phyloP scores from a whole-genome alignment of 1,140 invertebrate genomes.

The Oppia nitens region DNA sequence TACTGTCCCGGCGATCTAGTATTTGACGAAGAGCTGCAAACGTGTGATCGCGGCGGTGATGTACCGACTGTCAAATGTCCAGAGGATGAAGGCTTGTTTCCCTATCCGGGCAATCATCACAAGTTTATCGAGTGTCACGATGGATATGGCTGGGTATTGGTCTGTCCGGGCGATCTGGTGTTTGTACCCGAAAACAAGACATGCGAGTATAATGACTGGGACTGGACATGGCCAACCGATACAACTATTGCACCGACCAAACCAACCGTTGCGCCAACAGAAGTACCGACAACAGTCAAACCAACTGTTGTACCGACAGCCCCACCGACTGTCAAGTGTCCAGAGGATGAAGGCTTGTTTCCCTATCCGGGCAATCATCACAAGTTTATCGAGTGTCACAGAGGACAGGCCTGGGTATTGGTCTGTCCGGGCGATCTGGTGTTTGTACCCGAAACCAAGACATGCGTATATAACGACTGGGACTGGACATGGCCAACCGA shows the following conservation, averaged over 20 bases:
- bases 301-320: background rate
- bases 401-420: background rate
- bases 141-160: background rate
- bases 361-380: background rate
- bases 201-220: too few species aligned
- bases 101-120: background rate
- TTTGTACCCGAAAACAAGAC: too few species aligned
- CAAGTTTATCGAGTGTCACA: slow-evolving; percentile 1
- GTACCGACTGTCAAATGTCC: background rate
- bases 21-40: background rate
- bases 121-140: slow-evolving; percentile 2
- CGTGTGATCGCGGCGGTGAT: background rate
- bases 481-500: too few species aligned
- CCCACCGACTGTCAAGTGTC: background rate
- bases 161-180: slow-evolving; percentile 5
- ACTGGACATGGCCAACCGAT: too few species aligned
- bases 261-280: too few species aligned
- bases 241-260: too few species aligned
- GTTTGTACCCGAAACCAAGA: background rate
- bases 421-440: slow-evolving; percentile 4
- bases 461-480: background rate
- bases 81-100: background rate
- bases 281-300: too few species aligned
- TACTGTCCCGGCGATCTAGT: slow-evolving; percentile 7
- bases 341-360: background rate